These are phyloP conservation scores for Megathymus violae DNA, from an alignment of 1,140 invertebrate genomes.

Conservation along the genomic window DNA sequence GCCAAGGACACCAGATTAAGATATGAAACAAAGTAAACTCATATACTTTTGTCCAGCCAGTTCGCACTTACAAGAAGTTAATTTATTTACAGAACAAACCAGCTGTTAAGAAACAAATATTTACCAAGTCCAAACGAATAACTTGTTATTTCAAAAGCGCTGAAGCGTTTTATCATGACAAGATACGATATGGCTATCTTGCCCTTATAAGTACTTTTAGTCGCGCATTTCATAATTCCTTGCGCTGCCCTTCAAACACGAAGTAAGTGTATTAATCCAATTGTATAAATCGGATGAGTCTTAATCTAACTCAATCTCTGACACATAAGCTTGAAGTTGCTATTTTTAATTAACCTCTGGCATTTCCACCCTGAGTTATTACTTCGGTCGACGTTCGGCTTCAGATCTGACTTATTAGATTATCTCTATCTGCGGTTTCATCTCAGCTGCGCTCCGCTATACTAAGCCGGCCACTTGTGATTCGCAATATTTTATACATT, in stretches of 20 bases:
- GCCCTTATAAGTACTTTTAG: conserved; percentile 23
- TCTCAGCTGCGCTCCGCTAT: conserved; percentile 57
- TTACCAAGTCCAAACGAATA: conserved; percentile 47
- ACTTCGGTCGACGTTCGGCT: conserved; percentile 72
- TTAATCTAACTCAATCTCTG: conserved; percentile 71
- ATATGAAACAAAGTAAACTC: conserved; percentile 24
- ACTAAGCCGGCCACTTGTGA: conserved; percentile 61
- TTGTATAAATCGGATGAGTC: conserved; percentile 61
- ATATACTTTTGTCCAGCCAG: conserved; percentile 30
- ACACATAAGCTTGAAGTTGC: conserved; percentile 76
- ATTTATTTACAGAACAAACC: conserved; percentile 52
- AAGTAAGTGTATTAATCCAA: conserved; percentile 32
- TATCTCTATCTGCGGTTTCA: conserved; percentile 76
- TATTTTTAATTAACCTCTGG: conserved; percentile 84
- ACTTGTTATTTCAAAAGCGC: conserved; percentile 44
- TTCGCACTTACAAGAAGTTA: conserved; percentile 41
- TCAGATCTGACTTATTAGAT: conserved; percentile 83
- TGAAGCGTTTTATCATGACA: conserved; percentile 35
- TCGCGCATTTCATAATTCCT: conserved; percentile 41
- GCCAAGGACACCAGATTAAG: conserved; percentile 19
- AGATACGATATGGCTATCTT: conserved; percentile 19
- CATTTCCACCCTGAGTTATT: conserved; percentile 78
- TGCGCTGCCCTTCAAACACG: conserved; percentile 26
- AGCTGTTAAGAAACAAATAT: conserved; percentile 51
- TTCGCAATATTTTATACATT: conserved; percentile 79